These are phyloP conservation scores for Hippotragus niger DNA, from an alignment of 2,113 vertebrate species.

Conservation along the genomic window DNA sequence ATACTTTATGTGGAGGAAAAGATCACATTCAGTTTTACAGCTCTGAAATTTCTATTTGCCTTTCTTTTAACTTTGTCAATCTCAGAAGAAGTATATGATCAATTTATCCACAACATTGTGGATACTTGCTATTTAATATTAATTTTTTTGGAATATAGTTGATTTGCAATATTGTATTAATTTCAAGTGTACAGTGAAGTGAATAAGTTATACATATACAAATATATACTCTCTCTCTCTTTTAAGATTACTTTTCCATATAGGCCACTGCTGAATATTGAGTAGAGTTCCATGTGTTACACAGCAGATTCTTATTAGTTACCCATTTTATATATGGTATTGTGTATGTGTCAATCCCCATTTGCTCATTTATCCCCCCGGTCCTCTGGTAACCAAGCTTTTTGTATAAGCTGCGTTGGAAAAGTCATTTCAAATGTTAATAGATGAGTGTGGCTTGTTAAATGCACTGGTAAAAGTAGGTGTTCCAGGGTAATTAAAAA, in stretches of 20 bases:
- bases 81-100: background rate
- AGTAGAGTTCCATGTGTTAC: background rate
- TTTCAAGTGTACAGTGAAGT: background rate
- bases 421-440: slow-evolving; percentile 71
- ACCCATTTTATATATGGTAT: background rate
- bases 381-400: background rate
- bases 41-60: background rate
- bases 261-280: background rate
- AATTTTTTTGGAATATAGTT: background rate
- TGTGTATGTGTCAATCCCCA: background rate
- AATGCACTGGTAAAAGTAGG: slow-evolving; percentile 46
- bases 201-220: background rate
- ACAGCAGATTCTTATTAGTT: background rate
- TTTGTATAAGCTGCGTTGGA: slow-evolving; percentile 51
- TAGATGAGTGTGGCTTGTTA: slow-evolving; percentile 52
- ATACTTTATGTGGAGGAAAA: background rate
- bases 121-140: background rate
- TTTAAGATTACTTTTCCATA: background rate
- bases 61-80: background rate
- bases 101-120: background rate
- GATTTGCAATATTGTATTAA: background rate
- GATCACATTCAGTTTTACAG: background rate
- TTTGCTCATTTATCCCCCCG: background rate
- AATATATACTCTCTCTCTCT: background rate
- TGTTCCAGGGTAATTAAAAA: slow-evolving; percentile 41